Evolutionary conservation across 2,113 vertebrate genomes (phyloP), one percentile per base, ranked within the genome.

Genomic region (Proterorhinus semilunaris): DNA sequence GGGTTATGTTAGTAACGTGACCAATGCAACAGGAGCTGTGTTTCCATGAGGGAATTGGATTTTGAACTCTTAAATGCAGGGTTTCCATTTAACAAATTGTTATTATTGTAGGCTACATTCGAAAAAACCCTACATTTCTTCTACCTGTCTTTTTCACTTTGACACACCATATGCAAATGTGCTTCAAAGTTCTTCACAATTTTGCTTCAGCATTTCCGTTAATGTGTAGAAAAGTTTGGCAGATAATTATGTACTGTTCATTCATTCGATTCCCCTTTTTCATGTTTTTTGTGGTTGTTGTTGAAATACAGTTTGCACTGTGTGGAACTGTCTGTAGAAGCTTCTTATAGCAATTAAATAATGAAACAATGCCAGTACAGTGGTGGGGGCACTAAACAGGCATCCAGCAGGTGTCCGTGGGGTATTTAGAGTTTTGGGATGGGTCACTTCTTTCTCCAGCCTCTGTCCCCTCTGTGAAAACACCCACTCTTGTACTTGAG

Each of bases 391-490:
- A 51, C 69, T 65, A 57, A 67, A 65, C 13, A 51, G 84, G 78
- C 75, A 76, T 83, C 79, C 76, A 87, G 81, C 82, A 80, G 84
- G 77, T 86, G 79, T 83, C 59, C 12, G 49, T 49, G 64, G 69
- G 80, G 53, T 57, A 78, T 72, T 76, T 10, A 54, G 50, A 74
- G 72, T 21, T 17, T 73, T 81, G 16, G 11, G 47, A 69, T 48
- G 65, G 77, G 83, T 81, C 75, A 43, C 48, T 74, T 72, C 72
- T 80, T 76, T 69, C 71, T n/a, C 4, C 0, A 63, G 66, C 78
- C 84, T 82, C 53, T 84, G 72, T 80, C 69, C 64, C 8, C 10
- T 42, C 0, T 5, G 57, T 2, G 21, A 86, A 53, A 49, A 43
- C 68, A 72, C 71, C 57, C 81, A 72, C 72, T 69, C 71, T 43